Evolutionary conservation across 2,888 invertebrate species (phyloP).

Genomic region (Rhaphigaster nebulosa): DNA sequence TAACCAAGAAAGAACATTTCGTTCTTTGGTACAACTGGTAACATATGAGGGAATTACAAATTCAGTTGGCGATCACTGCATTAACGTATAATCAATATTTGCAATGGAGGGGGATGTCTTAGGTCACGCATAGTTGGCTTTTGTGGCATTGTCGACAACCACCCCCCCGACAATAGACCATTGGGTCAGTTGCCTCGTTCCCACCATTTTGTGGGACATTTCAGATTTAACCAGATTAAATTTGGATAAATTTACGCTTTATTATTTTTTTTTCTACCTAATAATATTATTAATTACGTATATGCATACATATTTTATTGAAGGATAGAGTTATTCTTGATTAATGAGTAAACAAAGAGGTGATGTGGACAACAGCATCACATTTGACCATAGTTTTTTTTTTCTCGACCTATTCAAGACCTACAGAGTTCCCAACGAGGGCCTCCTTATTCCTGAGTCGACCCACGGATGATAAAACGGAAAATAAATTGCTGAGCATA

Average conservation of each 20-base stretch:
- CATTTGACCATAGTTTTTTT: neutral
- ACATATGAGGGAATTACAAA: neutral
- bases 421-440: neutral
- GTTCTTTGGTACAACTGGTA: neutral
- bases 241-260: neutral
- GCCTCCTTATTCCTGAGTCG: neutral
- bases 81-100: conserved; percentile 39
- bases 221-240: neutral
- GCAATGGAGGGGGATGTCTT: conserved; percentile 37
- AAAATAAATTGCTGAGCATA: neutral
- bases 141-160: neutral
- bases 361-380: neutral
- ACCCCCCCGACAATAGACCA: neutral
- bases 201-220: neutral
- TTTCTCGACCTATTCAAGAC: neutral
- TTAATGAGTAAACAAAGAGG: neutral
- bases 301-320: too few relatives aligned
- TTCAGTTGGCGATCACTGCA: conserved; percentile 8
- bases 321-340: neutral
- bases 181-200: neutral
- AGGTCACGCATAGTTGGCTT: conserved; percentile 27
- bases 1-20: neutral
- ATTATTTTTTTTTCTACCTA: too few relatives aligned
- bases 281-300: too few relatives aligned
- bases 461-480: neutral